phyloP scores from a whole-genome alignment of 2,888 invertebrate genomes.

The Erannis defoliaria region DNA sequence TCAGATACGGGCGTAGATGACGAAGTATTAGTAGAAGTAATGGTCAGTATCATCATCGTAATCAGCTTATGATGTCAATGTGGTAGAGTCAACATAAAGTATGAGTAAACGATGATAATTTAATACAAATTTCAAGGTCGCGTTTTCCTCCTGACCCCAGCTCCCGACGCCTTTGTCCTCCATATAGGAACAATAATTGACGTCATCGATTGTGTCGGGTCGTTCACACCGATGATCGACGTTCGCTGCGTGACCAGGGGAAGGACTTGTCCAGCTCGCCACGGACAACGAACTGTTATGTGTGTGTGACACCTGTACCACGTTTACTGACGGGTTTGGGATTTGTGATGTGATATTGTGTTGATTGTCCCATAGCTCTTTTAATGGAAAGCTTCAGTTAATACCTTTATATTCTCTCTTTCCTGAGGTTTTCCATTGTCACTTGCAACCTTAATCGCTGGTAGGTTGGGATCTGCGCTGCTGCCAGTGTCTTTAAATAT shows the following conservation, averaged over 20 bases:
- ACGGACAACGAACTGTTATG: neutral
- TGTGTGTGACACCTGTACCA: neutral
- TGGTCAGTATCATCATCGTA: no score
- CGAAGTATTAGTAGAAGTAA: no score
- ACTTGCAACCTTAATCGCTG: no score
- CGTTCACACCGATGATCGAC: constrained; percentile 73
- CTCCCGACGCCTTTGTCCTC: constrained; percentile 38
- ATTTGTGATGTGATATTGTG: neutral
- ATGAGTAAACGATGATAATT: no score
- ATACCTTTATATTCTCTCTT: no score
- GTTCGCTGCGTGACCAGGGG: constrained; percentile 59
- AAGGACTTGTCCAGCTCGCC: constrained; percentile 4
- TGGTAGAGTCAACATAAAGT: no score
- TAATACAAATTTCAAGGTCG: constrained; percentile 7
- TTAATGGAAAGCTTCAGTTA: no score
- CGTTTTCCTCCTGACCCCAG: constrained; percentile 5
- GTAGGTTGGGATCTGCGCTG: no score
- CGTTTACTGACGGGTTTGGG: neutral
- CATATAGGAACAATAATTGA: constrained; percentile 44
- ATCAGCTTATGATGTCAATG: no score
- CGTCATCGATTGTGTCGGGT: constrained; percentile 56
- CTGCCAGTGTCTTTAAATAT: no score
- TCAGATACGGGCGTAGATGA: no score
- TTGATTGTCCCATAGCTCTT: neutral
- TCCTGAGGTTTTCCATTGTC: no score